Evolutionary conservation across 1,140 invertebrate genomes (phyloP).

Genomic region (Eulimnadia texana): DNA sequence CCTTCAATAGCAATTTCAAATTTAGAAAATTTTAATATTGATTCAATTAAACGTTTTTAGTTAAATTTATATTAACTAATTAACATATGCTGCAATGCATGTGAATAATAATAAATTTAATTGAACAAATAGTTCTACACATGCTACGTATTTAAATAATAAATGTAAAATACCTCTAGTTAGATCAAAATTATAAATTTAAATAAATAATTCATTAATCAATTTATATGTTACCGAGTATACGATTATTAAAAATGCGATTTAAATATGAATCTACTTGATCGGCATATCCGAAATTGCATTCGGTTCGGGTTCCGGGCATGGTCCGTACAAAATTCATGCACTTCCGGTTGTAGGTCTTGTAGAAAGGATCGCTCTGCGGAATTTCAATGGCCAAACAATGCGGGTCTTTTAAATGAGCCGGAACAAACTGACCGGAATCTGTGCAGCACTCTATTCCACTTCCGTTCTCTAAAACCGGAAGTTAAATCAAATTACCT

Average conservation of each 20-base stretch:
- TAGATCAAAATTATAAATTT: too few relatives aligned
- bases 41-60: background rate
- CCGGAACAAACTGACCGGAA: background rate
- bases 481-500: background rate
- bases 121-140: too few relatives aligned
- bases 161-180: too few relatives aligned
- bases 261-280: constrained; percentile 10
- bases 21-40: background rate
- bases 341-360: constrained; percentile 19
- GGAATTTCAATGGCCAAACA: constrained; percentile 28
- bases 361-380: constrained; percentile 23
- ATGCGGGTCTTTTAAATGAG: constrained; percentile 15
- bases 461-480: constrained; percentile 18
- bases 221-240: too few relatives aligned
- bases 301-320: constrained; percentile 19
- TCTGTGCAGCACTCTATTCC: constrained; percentile 20
- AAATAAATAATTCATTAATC: too few relatives aligned
- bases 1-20: constrained; percentile 22
- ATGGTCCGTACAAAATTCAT: constrained; percentile 27
- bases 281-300: constrained; percentile 22
- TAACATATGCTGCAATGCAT: too few relatives aligned
- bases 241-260: background rate
- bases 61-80: background rate
- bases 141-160: too few relatives aligned
- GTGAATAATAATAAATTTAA: too few relatives aligned